A percentile compares a stretch with the other conserved stretches of the same genome.
Conservation (phyloP, 30 jellyfish, hydroid and myxozoan species). For the Hydractinia symbiolongicarpus region DNA sequence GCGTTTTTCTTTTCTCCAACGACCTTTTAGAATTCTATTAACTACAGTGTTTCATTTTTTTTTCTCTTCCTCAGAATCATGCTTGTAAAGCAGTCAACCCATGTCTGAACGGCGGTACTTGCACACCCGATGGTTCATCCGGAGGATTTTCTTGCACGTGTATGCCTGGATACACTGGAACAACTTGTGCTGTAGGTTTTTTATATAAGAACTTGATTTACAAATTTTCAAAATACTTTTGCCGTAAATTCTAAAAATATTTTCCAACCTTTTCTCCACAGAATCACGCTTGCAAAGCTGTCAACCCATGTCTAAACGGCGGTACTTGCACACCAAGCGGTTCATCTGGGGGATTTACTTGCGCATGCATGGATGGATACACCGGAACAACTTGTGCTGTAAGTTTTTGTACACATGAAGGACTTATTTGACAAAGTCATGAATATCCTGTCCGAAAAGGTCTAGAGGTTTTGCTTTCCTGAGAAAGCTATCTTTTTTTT, state of each 20-base stretch:
- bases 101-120: constrained; percentile 9
- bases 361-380: constrained; percentile 58
- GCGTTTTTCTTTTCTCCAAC: not conserved
- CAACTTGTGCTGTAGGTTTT: constrained; percentile 1
- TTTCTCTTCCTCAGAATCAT: not conserved
- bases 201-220: not conserved
- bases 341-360: constrained; percentile 18
- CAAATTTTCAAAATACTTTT: not conserved
- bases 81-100: constrained; percentile 10
- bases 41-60: not conserved
- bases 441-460: no score
- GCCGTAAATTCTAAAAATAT: not conserved
- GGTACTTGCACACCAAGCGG: constrained; percentile 76
- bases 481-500: no score
- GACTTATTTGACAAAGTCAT: not conserved
- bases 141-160: constrained; percentile 4
- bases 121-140: constrained; percentile 11
- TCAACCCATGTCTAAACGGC: constrained; percentile 57
- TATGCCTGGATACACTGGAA: constrained; percentile 14
- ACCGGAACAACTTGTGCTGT: constrained; percentile 59
- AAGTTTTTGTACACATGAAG: not conserved
- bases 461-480: no score
- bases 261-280: not conserved
- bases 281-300: constrained; percentile 5
- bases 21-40: not conserved